Evolutionary conservation across 2,888 invertebrate genomes (phyloP).

Genomic region (Zygaena filipendulae): DNA sequence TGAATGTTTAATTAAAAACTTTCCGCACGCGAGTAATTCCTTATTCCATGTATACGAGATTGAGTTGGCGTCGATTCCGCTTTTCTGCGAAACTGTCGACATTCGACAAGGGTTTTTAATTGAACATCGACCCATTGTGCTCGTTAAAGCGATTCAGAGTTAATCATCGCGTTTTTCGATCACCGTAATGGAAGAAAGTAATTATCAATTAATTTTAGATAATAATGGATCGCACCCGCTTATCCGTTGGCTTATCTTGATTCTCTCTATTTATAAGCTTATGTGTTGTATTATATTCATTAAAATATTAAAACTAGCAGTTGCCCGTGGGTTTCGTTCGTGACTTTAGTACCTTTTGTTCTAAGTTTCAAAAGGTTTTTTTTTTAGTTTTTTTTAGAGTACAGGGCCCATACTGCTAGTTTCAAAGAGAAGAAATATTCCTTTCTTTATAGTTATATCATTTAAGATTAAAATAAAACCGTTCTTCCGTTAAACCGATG

Average conservation of each 20-base stretch:
- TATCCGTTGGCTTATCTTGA: conserved; percentile 54
- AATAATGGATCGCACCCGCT: conserved; percentile 64
- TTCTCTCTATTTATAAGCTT: too few relatives aligned
- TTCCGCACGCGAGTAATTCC: conserved; percentile 63
- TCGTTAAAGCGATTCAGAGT: conserved; percentile 64
- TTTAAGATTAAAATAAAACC: too few relatives aligned
- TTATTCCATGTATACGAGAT: conserved; percentile 65
- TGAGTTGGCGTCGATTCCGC: conserved; percentile 56
- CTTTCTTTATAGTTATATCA: too few relatives aligned
- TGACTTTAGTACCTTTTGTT: too few relatives aligned
- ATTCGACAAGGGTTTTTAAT: conserved; percentile 65
- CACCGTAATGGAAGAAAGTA: conserved; percentile 65
- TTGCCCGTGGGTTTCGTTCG: too few relatives aligned
- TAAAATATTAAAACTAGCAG: too few relatives aligned
- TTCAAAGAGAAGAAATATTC: too few relatives aligned
- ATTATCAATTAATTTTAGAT: conserved; percentile 60
- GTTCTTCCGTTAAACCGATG: too few relatives aligned
- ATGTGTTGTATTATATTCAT: too few relatives aligned
- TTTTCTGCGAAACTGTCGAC: conserved; percentile 53
- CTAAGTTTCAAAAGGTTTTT: too few relatives aligned
- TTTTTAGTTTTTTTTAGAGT: too few relatives aligned
- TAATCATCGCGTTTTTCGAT: conserved; percentile 64
- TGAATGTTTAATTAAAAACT: conserved; percentile 67
- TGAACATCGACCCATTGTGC: conserved; percentile 62
- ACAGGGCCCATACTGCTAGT: too few relatives aligned